phyloP scores from a whole-genome alignment of 2,797 vertebrate species.

The Hoplostethus mediterraneus region DNA sequence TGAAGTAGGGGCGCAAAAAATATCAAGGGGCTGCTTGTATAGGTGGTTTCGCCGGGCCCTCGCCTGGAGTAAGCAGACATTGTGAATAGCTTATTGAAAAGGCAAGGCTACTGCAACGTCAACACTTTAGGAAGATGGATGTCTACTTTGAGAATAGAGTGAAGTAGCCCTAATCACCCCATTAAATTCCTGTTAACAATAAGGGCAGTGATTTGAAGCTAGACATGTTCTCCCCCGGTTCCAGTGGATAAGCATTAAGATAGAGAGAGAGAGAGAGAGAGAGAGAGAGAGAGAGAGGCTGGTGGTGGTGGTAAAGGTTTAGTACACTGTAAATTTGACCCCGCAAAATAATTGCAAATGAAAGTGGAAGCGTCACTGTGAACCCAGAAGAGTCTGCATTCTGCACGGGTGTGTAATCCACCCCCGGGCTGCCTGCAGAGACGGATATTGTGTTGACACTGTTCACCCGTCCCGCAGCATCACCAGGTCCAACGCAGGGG shows the following conservation, averaged over 20 bases:
- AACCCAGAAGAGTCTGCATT: conserved; percentile 10
- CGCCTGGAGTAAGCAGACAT: conserved; percentile 35
- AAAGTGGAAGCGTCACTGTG: conserved; percentile 6
- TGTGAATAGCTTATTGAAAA: conserved; percentile 48
- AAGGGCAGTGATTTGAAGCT: conserved; percentile 68
- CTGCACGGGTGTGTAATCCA: conserved; percentile 28
- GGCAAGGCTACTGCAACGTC: conserved; percentile 60
- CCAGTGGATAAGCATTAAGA: conserved; percentile 26
- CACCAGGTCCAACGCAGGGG: conserved; percentile 2
- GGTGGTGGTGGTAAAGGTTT: too few relatives aligned
- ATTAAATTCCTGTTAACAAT: conserved; percentile 64
- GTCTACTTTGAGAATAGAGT: conserved; percentile 58
- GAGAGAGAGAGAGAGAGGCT: neutral
- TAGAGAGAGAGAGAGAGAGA: neutral
- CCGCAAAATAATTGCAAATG: conserved; percentile 5
- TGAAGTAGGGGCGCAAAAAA: conserved; percentile 55
- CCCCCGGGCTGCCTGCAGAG: conserved; percentile 25
- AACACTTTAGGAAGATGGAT: conserved; percentile 72
- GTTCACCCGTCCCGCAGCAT: conserved; percentile 27
- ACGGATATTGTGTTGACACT: conserved; percentile 40
- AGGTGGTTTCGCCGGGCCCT: conserved; percentile 24
- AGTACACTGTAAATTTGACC: neutral
- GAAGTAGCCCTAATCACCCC: conserved; percentile 63
- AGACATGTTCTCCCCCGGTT: conserved; percentile 38
- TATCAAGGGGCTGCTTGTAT: conserved; percentile 59